Percentiles rank a stretch among this genome's conserved stretches.
These are phyloP conservation scores for Drosophila affinis DNA, from an alignment of 2,888 invertebrate species.

Conservation along the genomic window DNA sequence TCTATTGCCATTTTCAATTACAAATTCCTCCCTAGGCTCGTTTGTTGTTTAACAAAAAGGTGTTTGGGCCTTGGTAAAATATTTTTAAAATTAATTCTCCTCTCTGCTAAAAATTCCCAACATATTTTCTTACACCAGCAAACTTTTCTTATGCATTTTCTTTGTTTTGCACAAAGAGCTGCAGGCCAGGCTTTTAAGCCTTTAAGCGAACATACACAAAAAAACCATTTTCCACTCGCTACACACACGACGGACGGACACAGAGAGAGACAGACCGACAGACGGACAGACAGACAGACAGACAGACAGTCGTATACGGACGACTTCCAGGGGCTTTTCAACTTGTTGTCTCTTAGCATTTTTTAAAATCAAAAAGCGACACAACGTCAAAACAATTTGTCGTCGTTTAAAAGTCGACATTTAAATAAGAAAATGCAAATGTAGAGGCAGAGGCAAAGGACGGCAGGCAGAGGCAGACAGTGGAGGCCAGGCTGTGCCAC, in stretches of 20 bases:
- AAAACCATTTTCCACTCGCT: slow-evolving; percentile 69
- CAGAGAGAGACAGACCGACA: slow-evolving; percentile 6
- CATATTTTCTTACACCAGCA: slow-evolving; percentile 9
- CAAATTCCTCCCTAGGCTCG: neutral
- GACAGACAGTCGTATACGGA: neutral
- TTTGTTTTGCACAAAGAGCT: slow-evolving; percentile 44
- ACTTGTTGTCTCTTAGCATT: slow-evolving; percentile 53
- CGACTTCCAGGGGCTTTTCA: slow-evolving; percentile 52
- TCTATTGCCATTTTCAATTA: neutral
- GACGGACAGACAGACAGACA: no score
- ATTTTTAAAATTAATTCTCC: neutral
- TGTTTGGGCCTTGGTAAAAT: neutral
- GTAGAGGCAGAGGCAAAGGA: slow-evolving; percentile 42
- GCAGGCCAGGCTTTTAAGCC: slow-evolving; percentile 69
- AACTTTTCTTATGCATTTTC: slow-evolving; percentile 37
- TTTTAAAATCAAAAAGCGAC: slow-evolving; percentile 78
- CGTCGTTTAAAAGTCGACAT: slow-evolving; percentile 79
- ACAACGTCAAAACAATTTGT: slow-evolving; percentile 79
- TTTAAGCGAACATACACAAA: slow-evolving; percentile 48
- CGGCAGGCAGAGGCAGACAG: slow-evolving; percentile 15
- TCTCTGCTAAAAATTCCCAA: slow-evolving; percentile 7
- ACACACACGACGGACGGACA: slow-evolving; percentile 11
- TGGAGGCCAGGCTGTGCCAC: slow-evolving; percentile 31
- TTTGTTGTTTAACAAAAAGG: neutral
- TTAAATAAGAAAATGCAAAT: slow-evolving; percentile 79